Base-by-base conservation (phyloP, 2,888 invertebrate species). In the Dione juno region DNA sequence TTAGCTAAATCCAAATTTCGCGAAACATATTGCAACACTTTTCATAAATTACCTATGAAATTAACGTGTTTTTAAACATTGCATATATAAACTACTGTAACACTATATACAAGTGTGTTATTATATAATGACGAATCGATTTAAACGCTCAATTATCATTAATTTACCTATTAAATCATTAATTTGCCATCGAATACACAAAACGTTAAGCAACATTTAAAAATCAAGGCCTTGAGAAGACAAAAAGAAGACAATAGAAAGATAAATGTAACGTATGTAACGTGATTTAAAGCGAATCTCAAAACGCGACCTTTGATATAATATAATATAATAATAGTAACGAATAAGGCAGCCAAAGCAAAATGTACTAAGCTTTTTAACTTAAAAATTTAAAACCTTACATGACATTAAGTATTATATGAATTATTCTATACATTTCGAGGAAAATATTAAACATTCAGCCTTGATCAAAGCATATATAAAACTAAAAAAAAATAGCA, bases 211-310 rank as follows among this genome's bases (percentile, higher is more conserved):
- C 64, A 64, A 50, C 16, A 37, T 37, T 21, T 48, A 64, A 50
- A 50, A 50, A 64, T 64, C 64, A 50, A 64, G 50, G 50, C 14
- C 19, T 19, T 19, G 8, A 2, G 19, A 50, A 50, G 50, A 64
- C 50, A 50, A 64, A 10, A 45, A 64, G 5, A 52, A 64, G 50
- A 64, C 64, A 64, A 64, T 64, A 64, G 40, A 64, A 52, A 64
- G 64, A 52, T 64, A 52, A 64, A 64, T 64, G 64, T 19, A 50
- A 64, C 35, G 48, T 64, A 40, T 16, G 35, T 50, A 37, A 37
- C 50, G 28, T 48, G 35, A 63, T 63, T 21, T 28, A 63, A 35
- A n/a, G 61, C 45, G 48, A 63, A 11, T 45, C n/a, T 63, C 48
- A 63, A 37, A 48, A 48, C 11, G 35, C 37, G 35, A 37, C 37